Conservation (phyloP, 2,797 vertebrate species). For the Clarias platycephalus region DNA sequence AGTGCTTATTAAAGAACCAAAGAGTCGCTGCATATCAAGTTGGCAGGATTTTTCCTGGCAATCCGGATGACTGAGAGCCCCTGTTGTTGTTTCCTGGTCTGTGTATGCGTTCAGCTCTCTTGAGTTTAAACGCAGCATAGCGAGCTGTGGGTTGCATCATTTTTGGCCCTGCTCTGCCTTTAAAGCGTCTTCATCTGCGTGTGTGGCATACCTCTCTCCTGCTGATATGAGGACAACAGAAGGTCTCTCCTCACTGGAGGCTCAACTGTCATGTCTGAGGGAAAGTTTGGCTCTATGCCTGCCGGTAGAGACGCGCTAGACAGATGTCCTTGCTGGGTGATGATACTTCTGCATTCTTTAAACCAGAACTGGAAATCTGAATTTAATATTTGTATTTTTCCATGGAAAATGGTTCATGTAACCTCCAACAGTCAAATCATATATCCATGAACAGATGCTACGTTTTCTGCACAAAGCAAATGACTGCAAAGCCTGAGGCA, state of each 20-base stretch:
- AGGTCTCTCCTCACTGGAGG: slow-evolving; percentile 63
- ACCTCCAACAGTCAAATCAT: slow-evolving; percentile 57
- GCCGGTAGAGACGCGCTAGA: slow-evolving; percentile 61
- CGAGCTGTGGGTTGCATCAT: slow-evolving; percentile 31
- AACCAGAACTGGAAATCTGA: slow-evolving; percentile 44
- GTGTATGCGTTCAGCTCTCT: slow-evolving; percentile 36
- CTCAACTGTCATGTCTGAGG: slow-evolving; percentile 67
- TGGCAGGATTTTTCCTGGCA: not conserved
- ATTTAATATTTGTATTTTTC: slow-evolving; percentile 18
- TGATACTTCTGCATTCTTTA: slow-evolving; percentile 55
- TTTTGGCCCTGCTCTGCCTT: slow-evolving; percentile 42
- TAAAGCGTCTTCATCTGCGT: slow-evolving; percentile 56
- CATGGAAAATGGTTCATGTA: slow-evolving; percentile 48
- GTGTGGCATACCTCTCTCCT: slow-evolving; percentile 54
- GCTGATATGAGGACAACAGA: slow-evolving; percentile 64
- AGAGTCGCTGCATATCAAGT: slow-evolving; percentile 2
- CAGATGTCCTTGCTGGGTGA: slow-evolving; percentile 57
- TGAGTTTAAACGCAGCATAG: slow-evolving; percentile 40
- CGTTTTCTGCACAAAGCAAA: slow-evolving; percentile 62
- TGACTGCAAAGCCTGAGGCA: slow-evolving; percentile 58
- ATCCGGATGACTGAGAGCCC: slow-evolving; percentile 4
- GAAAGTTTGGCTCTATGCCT: slow-evolving; percentile 64
- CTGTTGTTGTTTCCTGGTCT: slow-evolving; percentile 40
- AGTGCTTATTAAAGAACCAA: slow-evolving; percentile 1
- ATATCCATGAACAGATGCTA: slow-evolving; percentile 67